Evolutionary conservation across 2,888 invertebrate species (phyloP), one percentile per base, ranked within the genome.

Genomic region (Zele albiditarsus): DNA sequence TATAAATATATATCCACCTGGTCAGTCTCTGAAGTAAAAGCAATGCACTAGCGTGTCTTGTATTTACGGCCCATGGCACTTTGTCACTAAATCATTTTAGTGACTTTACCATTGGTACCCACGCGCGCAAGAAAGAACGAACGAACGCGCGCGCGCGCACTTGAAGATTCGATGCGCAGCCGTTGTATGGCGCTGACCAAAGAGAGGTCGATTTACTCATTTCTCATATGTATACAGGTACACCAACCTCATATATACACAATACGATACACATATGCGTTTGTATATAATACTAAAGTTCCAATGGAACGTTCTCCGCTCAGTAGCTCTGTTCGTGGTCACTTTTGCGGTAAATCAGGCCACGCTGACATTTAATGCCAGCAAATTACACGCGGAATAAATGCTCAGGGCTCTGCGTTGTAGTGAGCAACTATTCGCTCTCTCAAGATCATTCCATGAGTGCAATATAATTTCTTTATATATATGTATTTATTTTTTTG

Each of bases 311-410:
- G n/a, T 53, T 53, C 53, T 53, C 6, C 84, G 84, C 38, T 63
- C 63, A 33, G 63, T 63, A 63, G 63, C 63, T 85, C 83, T 65
- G 78, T 79, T 77, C 83, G 84, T 82, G 84, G 83, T 84, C 84
- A 80, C 82, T 83, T 82, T 83, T 82, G 83, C 84, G 84, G 84
- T 87, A 88, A 88, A 88, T 88, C 88, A 88, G 86, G 80, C 84
- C 83, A 82, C 81, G 81, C 83, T 85, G 88, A 87, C 87, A 85
- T 87, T 88, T 86, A 88, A 87, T 86, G 81, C 86, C 87, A 82
- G 87, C 88, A 87, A 87, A 88, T 88, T 88, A 87, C 87, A 85
- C 87, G 88, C 84, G 83, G 86, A 88, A 87, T 86, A 87, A 88
- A 88, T 87, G 86, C 84, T 80, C 81, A 53, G 73, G 31, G 66